Evolutionary conservation across 2,113 vertebrate genomes (phyloP).

Genomic region (Eonycteris spelaea): DNA sequence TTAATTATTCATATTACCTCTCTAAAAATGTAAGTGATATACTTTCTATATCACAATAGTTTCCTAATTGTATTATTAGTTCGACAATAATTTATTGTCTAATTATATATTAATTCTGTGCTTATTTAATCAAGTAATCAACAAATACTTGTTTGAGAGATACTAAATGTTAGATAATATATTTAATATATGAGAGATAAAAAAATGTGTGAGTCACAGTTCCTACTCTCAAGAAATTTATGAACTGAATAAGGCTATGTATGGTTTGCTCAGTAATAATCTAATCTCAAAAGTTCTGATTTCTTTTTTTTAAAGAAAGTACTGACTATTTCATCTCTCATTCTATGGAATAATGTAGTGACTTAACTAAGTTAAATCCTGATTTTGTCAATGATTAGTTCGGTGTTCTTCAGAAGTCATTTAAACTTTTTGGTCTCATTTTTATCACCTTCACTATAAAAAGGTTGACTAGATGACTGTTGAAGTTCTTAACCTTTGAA

Average conservation of each 20-base stretch:
- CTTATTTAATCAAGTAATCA: neutral
- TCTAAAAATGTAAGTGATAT: neutral
- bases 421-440: neutral
- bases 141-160: conserved; percentile 25
- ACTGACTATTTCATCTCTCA: neutral
- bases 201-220: neutral
- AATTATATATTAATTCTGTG: neutral
- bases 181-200: neutral
- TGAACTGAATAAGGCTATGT: neutral
- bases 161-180: neutral
- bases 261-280: neutral
- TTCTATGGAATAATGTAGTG: neutral
- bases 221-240: neutral
- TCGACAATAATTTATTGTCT: neutral
- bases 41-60: neutral
- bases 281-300: neutral
- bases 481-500: neutral
- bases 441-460: neutral
- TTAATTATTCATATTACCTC: neutral
- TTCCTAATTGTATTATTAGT: neutral
- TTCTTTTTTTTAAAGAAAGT: neutral
- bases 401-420: conserved; percentile 6
- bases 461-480: neutral
- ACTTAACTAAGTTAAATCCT: neutral
- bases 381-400: conserved; percentile 5